Conservation (phyloP, 1,140 invertebrate species). For the Cydia pomonella region DNA sequence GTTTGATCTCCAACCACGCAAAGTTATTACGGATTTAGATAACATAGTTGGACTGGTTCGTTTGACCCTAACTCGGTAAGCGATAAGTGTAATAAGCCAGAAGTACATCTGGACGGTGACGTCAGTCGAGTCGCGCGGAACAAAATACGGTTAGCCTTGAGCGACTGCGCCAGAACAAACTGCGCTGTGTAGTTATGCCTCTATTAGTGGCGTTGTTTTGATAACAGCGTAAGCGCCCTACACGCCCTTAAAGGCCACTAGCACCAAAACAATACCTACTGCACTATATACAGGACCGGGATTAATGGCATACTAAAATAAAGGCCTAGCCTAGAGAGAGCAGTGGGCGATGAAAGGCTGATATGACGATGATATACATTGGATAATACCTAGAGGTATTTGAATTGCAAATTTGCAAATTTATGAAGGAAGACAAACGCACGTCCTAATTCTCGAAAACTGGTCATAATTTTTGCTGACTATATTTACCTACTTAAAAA, state of each 20-base stretch:
- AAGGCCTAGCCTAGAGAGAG: too few species aligned
- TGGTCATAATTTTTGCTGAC: too few species aligned
- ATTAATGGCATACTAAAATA: too few species aligned
- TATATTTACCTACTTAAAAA: too few species aligned
- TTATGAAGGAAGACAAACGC: too few species aligned
- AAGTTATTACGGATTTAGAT: not conserved
- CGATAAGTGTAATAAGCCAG: not conserved
- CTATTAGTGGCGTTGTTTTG: not conserved
- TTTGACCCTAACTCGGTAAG: not conserved
- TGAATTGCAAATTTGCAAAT: too few species aligned
- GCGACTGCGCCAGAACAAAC: constrained; percentile 50
- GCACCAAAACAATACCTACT: too few species aligned
- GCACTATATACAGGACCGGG: too few species aligned
- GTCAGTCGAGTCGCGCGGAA: constrained; percentile 65
- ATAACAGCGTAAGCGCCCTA: not conserved
- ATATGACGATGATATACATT: too few species aligned
- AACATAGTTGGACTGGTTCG: not conserved
- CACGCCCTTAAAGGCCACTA: not conserved
- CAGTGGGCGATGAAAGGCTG: too few species aligned
- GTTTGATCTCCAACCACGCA: not conserved
- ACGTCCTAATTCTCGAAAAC: too few species aligned
- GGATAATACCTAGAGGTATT: too few species aligned
- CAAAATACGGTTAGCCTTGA: constrained; percentile 72
- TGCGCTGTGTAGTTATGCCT: not conserved
- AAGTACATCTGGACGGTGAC: constrained; percentile 61